These are phyloP conservation scores for Lasioglossum marginatum DNA, from an alignment of 2,888 invertebrate genomes.

Conservation along the genomic window DNA sequence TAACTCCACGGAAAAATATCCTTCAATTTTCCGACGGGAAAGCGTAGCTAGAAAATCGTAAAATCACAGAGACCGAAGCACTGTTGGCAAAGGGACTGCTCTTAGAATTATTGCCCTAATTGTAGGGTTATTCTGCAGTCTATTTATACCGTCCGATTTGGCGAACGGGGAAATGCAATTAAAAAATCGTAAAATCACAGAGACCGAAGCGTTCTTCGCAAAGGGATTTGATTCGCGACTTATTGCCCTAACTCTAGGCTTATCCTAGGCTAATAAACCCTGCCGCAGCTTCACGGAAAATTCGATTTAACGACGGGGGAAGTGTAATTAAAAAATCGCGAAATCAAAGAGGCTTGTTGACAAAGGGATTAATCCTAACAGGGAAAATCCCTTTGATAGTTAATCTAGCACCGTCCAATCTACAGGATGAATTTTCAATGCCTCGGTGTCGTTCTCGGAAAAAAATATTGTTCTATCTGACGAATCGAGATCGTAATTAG, in stretches of 20 bases:
- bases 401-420: not conserved
- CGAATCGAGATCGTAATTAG: not conserved
- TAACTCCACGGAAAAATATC: not conserved
- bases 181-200: not conserved
- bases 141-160: not conserved
- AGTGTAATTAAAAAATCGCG: not conserved
- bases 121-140: not conserved
- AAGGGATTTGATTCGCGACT: not conserved
- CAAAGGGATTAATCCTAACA: not conserved
- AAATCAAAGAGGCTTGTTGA: not conserved
- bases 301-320: not conserved
- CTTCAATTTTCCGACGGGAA: not conserved
- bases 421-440: not conserved
- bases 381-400: not conserved
- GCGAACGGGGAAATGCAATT: not conserved
- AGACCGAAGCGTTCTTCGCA: not conserved
- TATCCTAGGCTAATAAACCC: not conserved
- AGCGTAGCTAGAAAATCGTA: not conserved
- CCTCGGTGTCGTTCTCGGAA: not conserved
- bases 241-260: not conserved
- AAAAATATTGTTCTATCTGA: not conserved
- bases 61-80: not conserved
- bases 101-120: not conserved
- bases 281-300: not conserved
- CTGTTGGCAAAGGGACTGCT: not conserved